Conservation (phyloP, 2,113 vertebrate genomes). For the Salvelinus fontinalis region DNA sequence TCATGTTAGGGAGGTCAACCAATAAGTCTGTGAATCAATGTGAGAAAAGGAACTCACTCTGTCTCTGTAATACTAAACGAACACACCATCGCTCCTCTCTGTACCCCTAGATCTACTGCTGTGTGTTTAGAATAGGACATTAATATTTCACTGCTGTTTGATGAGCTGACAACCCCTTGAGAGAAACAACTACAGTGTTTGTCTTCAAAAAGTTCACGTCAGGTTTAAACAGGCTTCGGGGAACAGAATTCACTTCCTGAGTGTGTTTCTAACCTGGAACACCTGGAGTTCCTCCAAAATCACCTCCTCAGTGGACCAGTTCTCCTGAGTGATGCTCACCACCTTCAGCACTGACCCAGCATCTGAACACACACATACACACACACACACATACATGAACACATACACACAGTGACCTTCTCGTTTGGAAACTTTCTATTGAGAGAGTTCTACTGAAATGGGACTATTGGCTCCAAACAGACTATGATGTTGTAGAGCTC, state of each 20-base stretch:
- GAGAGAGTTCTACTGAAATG: neutral
- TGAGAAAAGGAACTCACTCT: no score
- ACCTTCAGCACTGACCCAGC: constrained; percentile 89
- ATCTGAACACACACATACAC: constrained; percentile 69
- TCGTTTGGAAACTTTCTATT: neutral
- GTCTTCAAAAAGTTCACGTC: no score
- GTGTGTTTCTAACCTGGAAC: constrained; percentile 81
- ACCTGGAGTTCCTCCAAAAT: constrained; percentile 92
- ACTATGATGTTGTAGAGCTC: constrained; percentile 9
- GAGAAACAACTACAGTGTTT: no score
- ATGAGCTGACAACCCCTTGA: constrained; percentile 21
- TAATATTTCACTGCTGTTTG: constrained; percentile 14
- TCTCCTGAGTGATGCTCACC: constrained; percentile 92
- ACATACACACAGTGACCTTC: neutral
- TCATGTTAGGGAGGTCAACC: no score
- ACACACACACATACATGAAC: neutral
- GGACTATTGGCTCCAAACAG: neutral
- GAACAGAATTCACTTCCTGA: neutral
- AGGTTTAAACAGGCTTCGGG: no score
- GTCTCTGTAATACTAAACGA: no score
- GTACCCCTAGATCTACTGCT: no score
- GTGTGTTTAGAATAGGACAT: neutral
- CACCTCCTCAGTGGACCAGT: constrained; percentile 90
- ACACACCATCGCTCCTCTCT: no score
- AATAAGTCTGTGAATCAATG: no score